Percentiles rank a stretch among this genome's conserved stretches.
Evolutionary conservation across 2,888 invertebrate species (phyloP).

Genomic region (Deilephila elpenor): DNA sequence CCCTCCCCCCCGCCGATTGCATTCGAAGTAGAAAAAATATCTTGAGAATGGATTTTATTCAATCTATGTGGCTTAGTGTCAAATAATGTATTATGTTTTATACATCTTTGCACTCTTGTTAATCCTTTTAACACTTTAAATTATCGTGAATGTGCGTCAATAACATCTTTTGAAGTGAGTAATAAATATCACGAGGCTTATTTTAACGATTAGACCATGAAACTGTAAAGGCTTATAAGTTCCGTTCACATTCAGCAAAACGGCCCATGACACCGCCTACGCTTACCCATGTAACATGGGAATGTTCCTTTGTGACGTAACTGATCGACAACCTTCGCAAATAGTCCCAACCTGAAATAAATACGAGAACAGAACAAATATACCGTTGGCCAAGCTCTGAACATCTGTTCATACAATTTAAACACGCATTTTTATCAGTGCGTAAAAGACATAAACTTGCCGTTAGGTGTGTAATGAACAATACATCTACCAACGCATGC

Average conservation of each 20-base stretch:
- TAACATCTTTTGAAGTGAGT: background rate
- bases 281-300: background rate
- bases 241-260: background rate
- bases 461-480: background rate
- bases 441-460: background rate
- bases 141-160: conserved; percentile 2
- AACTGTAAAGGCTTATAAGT: background rate
- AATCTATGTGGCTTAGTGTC: background rate
- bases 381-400: background rate
- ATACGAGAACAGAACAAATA: background rate
- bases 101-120: background rate
- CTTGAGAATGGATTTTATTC: background rate
- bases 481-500: background rate
- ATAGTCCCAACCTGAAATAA: background rate
- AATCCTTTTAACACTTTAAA: background rate
- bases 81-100: background rate
- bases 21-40: background rate
- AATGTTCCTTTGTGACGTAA: conserved; percentile 4
- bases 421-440: conserved; percentile 4
- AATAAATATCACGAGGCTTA: conserved; percentile 2
- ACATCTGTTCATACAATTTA: background rate
- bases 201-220: background rate
- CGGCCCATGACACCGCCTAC: background rate
- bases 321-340: background rate
- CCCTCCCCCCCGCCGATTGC: too few species aligned